Evolutionary conservation across 1,140 invertebrate genomes (phyloP).

Genomic region (Rhopalosiphum maidis): DNA sequence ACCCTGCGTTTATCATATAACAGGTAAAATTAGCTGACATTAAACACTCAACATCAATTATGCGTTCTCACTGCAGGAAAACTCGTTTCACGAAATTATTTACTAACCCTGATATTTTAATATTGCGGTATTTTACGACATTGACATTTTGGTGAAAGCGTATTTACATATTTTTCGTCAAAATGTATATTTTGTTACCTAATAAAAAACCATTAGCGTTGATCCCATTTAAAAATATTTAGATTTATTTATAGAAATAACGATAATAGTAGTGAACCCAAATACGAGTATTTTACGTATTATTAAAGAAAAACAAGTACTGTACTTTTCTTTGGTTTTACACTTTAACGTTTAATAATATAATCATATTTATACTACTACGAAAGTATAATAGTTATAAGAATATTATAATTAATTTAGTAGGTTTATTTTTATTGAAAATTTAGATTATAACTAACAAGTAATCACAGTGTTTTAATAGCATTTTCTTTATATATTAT

Average conservation of each 20-base stretch:
- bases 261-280: neutral
- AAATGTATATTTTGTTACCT: neutral
- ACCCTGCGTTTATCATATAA: constrained; percentile 80
- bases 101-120: neutral
- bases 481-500: neutral
- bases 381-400: too few relatives aligned
- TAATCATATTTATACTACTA: neutral
- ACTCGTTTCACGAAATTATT: neutral
- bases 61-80: neutral
- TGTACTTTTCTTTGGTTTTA: neutral
- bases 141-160: neutral
- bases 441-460: neutral
- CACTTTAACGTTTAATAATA: neutral
- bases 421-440: too few relatives aligned
- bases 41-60: neutral
- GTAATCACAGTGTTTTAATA: neutral
- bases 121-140: neutral
- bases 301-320: neutral
- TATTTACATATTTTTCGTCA: neutral
- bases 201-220: neutral
- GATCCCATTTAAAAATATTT: neutral
- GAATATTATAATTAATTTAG: too few relatives aligned
- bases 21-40: constrained; percentile 34
- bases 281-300: neutral
- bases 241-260: neutral